Conservation (phyloP, 2,113 vertebrate species). For the Hipposideros armiger region DNA sequence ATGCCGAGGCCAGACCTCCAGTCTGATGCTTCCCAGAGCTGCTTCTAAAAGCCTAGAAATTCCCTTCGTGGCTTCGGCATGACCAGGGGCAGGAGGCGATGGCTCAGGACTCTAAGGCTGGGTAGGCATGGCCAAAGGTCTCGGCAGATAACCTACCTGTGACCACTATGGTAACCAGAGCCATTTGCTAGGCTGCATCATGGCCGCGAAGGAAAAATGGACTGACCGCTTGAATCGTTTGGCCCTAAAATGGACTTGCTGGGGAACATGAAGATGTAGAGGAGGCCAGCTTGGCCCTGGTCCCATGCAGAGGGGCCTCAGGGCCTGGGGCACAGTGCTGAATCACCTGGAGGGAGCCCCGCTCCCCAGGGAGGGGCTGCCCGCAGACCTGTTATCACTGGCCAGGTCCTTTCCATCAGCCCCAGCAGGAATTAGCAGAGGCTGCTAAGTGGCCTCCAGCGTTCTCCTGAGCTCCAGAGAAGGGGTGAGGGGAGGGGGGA, state of each 20-base stretch:
- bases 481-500: conserved; percentile 7
- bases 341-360: neutral
- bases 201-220: neutral
- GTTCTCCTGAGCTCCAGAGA: conserved; percentile 46
- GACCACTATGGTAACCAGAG: neutral
- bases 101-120: neutral
- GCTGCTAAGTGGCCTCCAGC: conserved; percentile 71
- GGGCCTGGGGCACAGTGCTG: neutral
- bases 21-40: neutral
- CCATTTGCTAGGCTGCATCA: neutral
- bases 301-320: neutral
- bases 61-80: neutral
- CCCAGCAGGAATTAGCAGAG: conserved; percentile 53
- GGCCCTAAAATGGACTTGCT: neutral
- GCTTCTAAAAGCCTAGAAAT: neutral
- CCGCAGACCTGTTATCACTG: neutral
- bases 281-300: neutral
- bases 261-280: neutral
- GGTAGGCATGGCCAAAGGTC: neutral
- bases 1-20: neutral
- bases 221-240: neutral
- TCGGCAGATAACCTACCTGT: neutral
- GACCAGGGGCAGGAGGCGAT: neutral
- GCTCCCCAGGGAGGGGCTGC: neutral
- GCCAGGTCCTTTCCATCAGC: neutral